A percentile compares a stretch with the other conserved stretches of the same genome.
These are phyloP conservation scores for Drosophila punjabiensis DNA, from an alignment of 1,140 invertebrate genomes.

Conservation along the genomic window DNA sequence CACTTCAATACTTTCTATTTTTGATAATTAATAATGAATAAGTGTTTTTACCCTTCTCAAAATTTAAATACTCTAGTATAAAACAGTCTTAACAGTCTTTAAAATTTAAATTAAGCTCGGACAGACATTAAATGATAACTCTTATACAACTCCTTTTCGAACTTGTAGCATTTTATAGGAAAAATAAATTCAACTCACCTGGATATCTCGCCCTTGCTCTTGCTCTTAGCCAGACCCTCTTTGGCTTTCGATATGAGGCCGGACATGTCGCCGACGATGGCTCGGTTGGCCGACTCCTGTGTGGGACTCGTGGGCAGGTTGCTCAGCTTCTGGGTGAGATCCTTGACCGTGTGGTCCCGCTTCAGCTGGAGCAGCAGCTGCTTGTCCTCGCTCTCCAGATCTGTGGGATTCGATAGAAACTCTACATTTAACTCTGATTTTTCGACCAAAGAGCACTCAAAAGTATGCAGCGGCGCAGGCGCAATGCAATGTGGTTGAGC, in stretches of 20 bases:
- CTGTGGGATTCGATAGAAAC: conserved; percentile 30
- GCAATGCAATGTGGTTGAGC: conserved; percentile 13
- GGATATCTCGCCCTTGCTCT: conserved; percentile 88
- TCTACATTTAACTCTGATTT: background rate
- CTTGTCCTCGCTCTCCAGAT: conserved; percentile 81
- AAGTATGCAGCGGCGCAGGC: conserved; percentile 60
- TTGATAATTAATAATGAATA: background rate
- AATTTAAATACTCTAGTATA: background rate
- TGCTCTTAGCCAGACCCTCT: conserved; percentile 94
- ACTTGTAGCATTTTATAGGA: too few species aligned
- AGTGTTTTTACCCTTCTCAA: too few species aligned
- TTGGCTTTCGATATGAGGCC: conserved; percentile 97
- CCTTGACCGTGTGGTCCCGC: conserved; percentile 93
- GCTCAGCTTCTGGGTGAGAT: conserved; percentile 93
- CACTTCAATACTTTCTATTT: background rate
- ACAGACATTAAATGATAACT: too few species aligned
- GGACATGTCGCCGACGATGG: conserved; percentile 91
- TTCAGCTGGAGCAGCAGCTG: conserved; percentile 86
- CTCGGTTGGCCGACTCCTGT: conserved; percentile 85
- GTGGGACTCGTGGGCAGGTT: conserved; percentile 88
- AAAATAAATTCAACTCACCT: conserved; percentile 59
- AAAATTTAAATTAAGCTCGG: too few species aligned
- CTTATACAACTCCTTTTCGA: too few species aligned
- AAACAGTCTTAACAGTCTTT: background rate
- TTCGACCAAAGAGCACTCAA: conserved; percentile 8